phyloP scores from a whole-genome alignment of 1,140 invertebrate genomes.

The Neomicropteryx cornuta region DNA sequence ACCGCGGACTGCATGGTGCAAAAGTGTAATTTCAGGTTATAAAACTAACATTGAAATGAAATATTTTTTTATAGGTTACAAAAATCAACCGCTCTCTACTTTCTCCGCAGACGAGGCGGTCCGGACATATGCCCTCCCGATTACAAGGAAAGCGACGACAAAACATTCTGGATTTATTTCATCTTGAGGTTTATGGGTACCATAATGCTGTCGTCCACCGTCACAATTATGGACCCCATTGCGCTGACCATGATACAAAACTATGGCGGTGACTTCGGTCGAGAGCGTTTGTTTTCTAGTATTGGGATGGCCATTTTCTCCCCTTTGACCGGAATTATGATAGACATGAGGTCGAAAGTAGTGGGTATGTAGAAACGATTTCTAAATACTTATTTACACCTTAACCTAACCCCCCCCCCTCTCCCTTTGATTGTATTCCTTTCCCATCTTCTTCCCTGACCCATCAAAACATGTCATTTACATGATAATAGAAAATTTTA shows the following conservation, averaged over 20 bases:
- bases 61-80: constrained; percentile 15
- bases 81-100: constrained; percentile 8
- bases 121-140: constrained; percentile 63
- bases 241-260: constrained; percentile 69
- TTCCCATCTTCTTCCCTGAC: no score
- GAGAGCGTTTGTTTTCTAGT: constrained; percentile 66
- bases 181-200: constrained; percentile 60
- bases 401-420: no score
- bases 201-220: constrained; percentile 61
- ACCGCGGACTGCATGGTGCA: constrained; percentile 57
- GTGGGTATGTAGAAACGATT: constrained; percentile 33
- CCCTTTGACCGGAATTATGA: constrained; percentile 64
- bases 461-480: no score
- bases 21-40: constrained; percentile 51
- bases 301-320: constrained; percentile 72
- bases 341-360: constrained; percentile 53
- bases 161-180: constrained; percentile 72
- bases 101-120: constrained; percentile 43
- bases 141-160: constrained; percentile 58
- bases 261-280: constrained; percentile 67
- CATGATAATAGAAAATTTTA: no score
- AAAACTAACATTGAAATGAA: constrained; percentile 4
- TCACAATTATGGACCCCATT: constrained; percentile 74
- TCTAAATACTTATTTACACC: no score
- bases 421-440: no score